Evolutionary conservation across 2,888 invertebrate genomes (phyloP), one percentile per base, ranked within the genome.

Genomic region (Parnassius apollo): DNA sequence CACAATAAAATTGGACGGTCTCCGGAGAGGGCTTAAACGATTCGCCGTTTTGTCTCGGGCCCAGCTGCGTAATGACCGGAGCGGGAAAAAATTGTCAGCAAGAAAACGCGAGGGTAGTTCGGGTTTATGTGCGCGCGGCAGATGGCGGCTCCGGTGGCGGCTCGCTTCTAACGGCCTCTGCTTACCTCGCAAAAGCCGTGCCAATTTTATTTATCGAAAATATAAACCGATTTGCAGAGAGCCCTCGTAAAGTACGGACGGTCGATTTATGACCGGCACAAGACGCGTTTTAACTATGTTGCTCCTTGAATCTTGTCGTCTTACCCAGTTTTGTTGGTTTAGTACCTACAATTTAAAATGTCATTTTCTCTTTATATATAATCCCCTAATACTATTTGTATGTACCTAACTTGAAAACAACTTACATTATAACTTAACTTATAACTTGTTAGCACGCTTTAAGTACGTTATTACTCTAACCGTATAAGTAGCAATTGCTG

Each of bases 121-220:
- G 87, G 62, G 90, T 90, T 91, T 91, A 91, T 91, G 89, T 87
- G 83, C 84, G 78, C 86, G 89, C 84, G 82, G 70, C 74, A 74
- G 80, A 80, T 74, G 72, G 72, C 69, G 69, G 68, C 68, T 70
- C 76, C 79, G 71, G 77, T 79, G 72, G 77, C 87, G 85, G 84
- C 86, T 85, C 86, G 81, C 85, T 88, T 88, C 90, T 88, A 91
- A 90, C 90, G 84, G 89, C 85, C 88, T 83, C 86, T 89, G 91
- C 91, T 91, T 91, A 90, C 90, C 88, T 90, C 84, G 91, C 91
- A 89, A 90, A 91, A 90, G 88, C 88, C 86, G 88, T 87, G 91
- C 91, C 91, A 90, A 91, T 91, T 91, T 91, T 91, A 91, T 91
- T 91, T 91, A 91, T 91, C 91, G 91, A 91, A 91, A 91, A 91